These are phyloP conservation scores for Candidula unifasciata DNA, from an alignment of 2,888 invertebrate genomes.

Conservation along the genomic window DNA sequence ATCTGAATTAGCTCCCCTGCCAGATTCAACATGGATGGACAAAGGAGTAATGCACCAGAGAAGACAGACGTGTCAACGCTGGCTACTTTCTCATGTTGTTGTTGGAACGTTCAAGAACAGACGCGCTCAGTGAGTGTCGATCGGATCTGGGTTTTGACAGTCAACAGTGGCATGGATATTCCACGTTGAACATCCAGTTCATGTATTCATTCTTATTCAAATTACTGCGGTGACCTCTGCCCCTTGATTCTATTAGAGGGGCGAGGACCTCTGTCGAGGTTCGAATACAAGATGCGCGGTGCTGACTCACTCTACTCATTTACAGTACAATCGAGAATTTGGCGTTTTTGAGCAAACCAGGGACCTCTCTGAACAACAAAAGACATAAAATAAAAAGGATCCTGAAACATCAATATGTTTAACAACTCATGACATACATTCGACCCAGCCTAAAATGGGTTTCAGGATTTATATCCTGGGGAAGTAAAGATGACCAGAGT, in stretches of 20 bases:
- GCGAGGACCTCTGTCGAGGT: neutral
- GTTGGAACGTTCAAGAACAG: neutral
- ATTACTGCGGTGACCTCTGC: neutral
- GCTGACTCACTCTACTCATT: neutral
- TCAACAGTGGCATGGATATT: neutral
- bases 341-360: too few species aligned
- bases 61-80: neutral
- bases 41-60: neutral
- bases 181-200: neutral
- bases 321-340: neutral
- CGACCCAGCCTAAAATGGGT: too few species aligned
- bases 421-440: too few species aligned
- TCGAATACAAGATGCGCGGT: neutral
- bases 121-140: neutral
- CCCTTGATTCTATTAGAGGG: neutral
- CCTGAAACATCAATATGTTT: too few species aligned
- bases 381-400: too few species aligned
- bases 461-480: too few species aligned
- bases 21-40: neutral
- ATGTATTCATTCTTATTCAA: too few species aligned
- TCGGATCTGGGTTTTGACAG: neutral
- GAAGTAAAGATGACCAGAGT: too few species aligned
- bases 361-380: too few species aligned
- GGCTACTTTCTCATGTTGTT: neutral
- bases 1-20: constrained; percentile 1